Percentiles rank a stretch among this genome's conserved stretches.
These are phyloP conservation scores for Rallus crepitans DNA, from an alignment of 2,797 vertebrate species.

Conservation along the genomic window DNA sequence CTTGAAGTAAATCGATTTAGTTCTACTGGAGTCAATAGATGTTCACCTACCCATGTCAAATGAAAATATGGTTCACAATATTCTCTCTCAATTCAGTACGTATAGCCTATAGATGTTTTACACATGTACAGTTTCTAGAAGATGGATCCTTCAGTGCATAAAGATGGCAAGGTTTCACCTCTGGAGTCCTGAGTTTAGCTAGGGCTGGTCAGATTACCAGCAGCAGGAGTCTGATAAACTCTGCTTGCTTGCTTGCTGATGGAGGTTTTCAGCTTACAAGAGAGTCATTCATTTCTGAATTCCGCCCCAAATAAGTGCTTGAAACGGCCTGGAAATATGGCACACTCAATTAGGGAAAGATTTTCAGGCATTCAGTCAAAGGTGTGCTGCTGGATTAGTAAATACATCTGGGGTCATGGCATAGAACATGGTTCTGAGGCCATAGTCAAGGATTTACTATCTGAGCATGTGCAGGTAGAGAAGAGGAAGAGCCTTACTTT, in stretches of 20 bases:
- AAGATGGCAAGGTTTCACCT: background rate
- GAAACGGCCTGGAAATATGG: background rate
- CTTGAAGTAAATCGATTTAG: background rate
- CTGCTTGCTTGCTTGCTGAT: background rate
- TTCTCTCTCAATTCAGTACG: background rate
- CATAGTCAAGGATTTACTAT: background rate
- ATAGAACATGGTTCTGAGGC: background rate
- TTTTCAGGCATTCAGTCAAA: background rate
- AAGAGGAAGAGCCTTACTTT: background rate
- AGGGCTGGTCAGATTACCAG: background rate
- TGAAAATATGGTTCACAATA: background rate
- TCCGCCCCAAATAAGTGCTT: background rate
- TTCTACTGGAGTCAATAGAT: background rate
- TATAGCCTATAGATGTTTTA: background rate
- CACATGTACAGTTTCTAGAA: background rate
- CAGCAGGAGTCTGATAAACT: background rate
- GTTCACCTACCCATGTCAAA: background rate
- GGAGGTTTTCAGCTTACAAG: background rate
- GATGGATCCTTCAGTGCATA: background rate
- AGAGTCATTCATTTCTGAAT: background rate
- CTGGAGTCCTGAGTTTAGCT: background rate
- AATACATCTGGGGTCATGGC: background rate
- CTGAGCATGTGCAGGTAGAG: rapidly evolving
- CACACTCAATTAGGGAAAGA: background rate
- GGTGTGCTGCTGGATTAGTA: background rate